A percentile compares a stretch with the other conserved stretches of the same genome.
Evolutionary conservation across 2,888 invertebrate species (phyloP).

Genomic region (Torymus texanus): DNA sequence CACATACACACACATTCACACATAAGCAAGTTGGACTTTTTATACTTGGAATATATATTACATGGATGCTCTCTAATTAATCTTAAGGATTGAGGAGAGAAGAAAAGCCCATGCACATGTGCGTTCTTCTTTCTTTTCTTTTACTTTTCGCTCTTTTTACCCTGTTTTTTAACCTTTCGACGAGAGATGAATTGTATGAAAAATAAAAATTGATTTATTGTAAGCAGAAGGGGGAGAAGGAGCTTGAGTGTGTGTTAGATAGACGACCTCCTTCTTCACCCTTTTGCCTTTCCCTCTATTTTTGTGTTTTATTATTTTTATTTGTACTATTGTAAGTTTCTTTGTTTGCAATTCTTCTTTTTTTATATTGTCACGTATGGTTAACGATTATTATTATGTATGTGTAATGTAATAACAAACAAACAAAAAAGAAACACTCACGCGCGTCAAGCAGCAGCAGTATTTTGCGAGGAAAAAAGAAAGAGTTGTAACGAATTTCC

Average conservation of each 20-base stretch:
- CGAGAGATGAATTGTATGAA: constrained; percentile 10
- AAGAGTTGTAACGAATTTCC: constrained; percentile 47
- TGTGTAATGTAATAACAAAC: constrained; percentile 46
- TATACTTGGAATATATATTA: constrained; percentile 32
- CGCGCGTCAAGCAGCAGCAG: constrained; percentile 44
- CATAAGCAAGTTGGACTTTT: background rate
- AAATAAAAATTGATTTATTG: constrained; percentile 38
- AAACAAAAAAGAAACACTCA: constrained; percentile 23
- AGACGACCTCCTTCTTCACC: constrained; percentile 37
- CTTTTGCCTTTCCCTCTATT: constrained; percentile 16
- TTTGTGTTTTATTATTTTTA: constrained; percentile 43
- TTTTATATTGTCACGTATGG: constrained; percentile 47
- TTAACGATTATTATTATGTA: constrained; percentile 35
- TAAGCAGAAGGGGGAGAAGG: constrained; percentile 13
- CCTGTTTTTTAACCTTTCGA: constrained; percentile 37
- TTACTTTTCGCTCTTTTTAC: too few relatives aligned
- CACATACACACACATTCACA: too few relatives aligned
- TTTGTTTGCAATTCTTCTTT: constrained; percentile 51
- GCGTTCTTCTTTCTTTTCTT: constrained; percentile 29
- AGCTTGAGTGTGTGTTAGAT: constrained; percentile 4
- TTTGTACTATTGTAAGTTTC: constrained; percentile 47
- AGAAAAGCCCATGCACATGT: constrained; percentile 44
- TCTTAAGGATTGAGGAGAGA: constrained; percentile 48
- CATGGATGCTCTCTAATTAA: constrained; percentile 55
- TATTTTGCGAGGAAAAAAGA: constrained; percentile 44